phyloP scores from a whole-genome alignment of 2,797 vertebrate genomes.

The Tangara arthus region DNA sequence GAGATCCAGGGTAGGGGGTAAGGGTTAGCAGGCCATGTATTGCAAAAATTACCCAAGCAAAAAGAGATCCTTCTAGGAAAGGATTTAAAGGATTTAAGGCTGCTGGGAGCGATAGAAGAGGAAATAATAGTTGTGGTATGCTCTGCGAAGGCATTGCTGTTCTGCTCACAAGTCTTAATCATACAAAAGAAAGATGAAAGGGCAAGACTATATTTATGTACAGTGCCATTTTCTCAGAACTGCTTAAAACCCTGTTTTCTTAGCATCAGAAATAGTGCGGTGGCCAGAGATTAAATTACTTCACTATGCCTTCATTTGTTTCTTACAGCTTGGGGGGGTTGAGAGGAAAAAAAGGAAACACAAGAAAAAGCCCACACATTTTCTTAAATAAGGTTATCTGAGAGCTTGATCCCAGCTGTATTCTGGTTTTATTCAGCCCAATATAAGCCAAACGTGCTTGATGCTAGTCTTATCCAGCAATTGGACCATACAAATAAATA shows the following conservation, averaged over 20 bases:
- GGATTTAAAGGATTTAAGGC: slow-evolving; percentile 73
- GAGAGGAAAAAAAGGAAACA: neutral
- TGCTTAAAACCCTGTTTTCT: slow-evolving; percentile 19
- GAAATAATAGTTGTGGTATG: slow-evolving; percentile 57
- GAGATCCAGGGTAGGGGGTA: slow-evolving; percentile 56
- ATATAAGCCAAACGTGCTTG: neutral
- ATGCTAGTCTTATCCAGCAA: neutral
- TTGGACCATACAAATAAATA: neutral
- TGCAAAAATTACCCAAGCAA: slow-evolving; percentile 60
- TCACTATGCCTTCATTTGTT: neutral
- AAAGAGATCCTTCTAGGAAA: slow-evolving; percentile 67
- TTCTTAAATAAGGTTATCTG: neutral
- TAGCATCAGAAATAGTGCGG: neutral
- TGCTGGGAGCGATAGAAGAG: slow-evolving; percentile 57
- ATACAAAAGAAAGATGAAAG: slow-evolving; percentile 57
- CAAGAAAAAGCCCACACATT: neutral
- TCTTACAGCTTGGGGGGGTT: neutral
- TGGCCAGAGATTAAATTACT: slow-evolving; percentile 16
- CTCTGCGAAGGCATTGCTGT: slow-evolving; percentile 42
- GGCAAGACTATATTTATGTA: slow-evolving; percentile 21
- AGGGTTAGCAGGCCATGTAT: slow-evolving; percentile 56
- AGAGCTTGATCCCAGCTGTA: neutral
- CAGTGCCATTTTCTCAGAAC: slow-evolving; percentile 42
- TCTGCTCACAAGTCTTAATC: slow-evolving; percentile 53
- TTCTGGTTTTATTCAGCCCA: neutral